Conservation (phyloP, 37 sponge, comb jelly and placozoan genomes). For the Chondrilla cf. caribensis region DNA sequence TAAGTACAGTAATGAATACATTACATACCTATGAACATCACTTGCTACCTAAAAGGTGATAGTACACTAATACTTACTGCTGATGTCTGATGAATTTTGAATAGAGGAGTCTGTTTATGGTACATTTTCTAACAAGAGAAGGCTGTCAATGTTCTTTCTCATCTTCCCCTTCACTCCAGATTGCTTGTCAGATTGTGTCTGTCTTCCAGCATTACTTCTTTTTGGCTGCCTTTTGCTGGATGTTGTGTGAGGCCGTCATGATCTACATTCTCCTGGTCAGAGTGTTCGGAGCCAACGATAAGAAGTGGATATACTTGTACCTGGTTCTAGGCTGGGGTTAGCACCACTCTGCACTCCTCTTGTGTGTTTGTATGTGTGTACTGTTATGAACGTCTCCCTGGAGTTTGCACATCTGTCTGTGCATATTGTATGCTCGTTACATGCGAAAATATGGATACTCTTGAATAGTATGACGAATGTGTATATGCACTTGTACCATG, state of each 20-base stretch:
- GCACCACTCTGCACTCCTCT: neutral
- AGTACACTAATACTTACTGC: neutral
- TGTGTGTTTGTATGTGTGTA: neutral
- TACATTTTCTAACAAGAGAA: too few species aligned
- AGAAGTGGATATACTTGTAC: conserved; percentile 27
- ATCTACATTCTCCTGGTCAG: conserved; percentile 33
- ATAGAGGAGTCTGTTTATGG: too few species aligned
- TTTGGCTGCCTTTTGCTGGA: conserved; percentile 44
- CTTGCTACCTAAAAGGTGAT: neutral
- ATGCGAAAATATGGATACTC: too few species aligned
- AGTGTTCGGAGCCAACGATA: conserved; percentile 18
- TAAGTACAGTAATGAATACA: neutral
- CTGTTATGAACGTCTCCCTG: neutral
- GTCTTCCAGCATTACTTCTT: conserved; percentile 46
- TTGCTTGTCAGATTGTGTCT: conserved; percentile 33
- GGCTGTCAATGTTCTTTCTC: neutral
- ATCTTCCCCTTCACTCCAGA: neutral
- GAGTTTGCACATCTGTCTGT: neutral
- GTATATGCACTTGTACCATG: too few species aligned
- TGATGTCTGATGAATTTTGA: neutral
- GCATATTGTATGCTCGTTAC: too few species aligned
- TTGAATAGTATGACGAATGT: too few species aligned
- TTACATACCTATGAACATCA: too few species aligned
- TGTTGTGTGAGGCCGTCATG: conserved; percentile 43
- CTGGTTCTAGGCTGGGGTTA: conserved; percentile 26